Evolutionary conservation across 2,797 vertebrate genomes (phyloP).

Genomic region (Microchirus variegatus): DNA sequence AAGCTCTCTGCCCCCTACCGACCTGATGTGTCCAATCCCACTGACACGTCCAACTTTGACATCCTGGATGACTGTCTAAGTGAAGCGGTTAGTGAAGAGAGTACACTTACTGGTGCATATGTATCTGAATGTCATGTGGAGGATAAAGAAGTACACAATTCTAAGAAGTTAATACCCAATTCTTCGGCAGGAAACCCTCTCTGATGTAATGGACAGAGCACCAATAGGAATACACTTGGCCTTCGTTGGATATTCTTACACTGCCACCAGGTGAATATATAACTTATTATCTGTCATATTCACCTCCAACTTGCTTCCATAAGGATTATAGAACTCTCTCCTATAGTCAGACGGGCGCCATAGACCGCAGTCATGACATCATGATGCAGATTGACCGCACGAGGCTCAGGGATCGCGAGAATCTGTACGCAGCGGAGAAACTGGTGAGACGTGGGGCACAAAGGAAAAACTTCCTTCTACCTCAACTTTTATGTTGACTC

Average conservation of each 20-base stretch:
- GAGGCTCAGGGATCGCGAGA: slow-evolving; percentile 35
- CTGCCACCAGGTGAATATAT: slow-evolving; percentile 71
- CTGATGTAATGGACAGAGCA: slow-evolving; percentile 67
- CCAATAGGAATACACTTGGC: slow-evolving; percentile 77
- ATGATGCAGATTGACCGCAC: slow-evolving; percentile 77
- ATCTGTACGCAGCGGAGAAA: slow-evolving; percentile 44
- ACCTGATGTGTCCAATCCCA: slow-evolving; percentile 83
- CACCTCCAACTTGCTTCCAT: not conserved
- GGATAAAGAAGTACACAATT: not conserved
- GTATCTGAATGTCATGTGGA: too few species aligned
- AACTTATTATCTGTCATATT: not conserved
- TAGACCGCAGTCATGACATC: slow-evolving; percentile 76
- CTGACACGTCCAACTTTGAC: slow-evolving; percentile 91
- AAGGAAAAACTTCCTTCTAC: not conserved
- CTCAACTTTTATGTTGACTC: too few species aligned
- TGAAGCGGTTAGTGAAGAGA: slow-evolving; percentile 76
- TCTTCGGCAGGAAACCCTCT: slow-evolving; percentile 67
- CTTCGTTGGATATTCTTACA: slow-evolving; percentile 83
- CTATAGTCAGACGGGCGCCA: slow-evolving; percentile 74
- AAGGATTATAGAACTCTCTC: slow-evolving; percentile 5
- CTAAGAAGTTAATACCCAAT: not conserved
- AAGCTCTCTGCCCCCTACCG: slow-evolving; percentile 79
- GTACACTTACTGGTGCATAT: not conserved
- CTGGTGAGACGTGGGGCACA: slow-evolving; percentile 49
- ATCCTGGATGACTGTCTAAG: slow-evolving; percentile 85